Evolutionary conservation across 2,888 invertebrate genomes (phyloP).

Genomic region (Dorcus hopei): DNA sequence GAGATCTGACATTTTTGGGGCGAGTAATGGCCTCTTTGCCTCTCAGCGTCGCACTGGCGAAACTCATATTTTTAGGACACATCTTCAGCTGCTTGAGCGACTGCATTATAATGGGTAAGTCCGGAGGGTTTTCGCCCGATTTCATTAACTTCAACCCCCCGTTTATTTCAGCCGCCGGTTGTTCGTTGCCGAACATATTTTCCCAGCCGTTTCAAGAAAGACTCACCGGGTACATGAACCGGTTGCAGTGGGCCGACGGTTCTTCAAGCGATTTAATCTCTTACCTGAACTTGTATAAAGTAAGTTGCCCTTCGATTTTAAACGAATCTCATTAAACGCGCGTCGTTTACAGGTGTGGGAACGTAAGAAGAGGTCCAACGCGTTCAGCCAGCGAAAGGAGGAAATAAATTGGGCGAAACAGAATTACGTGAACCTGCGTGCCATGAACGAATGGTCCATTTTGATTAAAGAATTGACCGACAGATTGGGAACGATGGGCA

Average conservation of each 20-base stretch:
- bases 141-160: background rate
- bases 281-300: constrained; percentile 74
- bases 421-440: constrained; percentile 68
- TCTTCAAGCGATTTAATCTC: constrained; percentile 84
- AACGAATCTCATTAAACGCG: background rate
- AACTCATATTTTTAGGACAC: constrained; percentile 82
- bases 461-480: constrained; percentile 67
- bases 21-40: constrained; percentile 79
- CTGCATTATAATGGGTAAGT: constrained; percentile 72
- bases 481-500: constrained; percentile 60
- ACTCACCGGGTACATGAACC: constrained; percentile 69
- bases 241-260: constrained; percentile 77
- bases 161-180: constrained; percentile 67
- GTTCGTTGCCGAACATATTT: constrained; percentile 80
- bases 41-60: constrained; percentile 75
- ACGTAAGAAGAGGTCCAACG: constrained; percentile 57
- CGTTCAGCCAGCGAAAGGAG: constrained; percentile 50
- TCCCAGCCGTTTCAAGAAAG: constrained; percentile 68
- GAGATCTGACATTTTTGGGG: constrained; percentile 85
- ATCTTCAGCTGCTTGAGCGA: constrained; percentile 83
- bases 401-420: constrained; percentile 66
- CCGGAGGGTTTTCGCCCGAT: background rate
- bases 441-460: constrained; percentile 69
- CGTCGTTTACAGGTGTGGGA: constrained; percentile 62
- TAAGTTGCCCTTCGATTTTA: constrained; percentile 36